Evolutionary conservation across 2,888 invertebrate species (phyloP).

Genomic region (Papilio gigon): DNA sequence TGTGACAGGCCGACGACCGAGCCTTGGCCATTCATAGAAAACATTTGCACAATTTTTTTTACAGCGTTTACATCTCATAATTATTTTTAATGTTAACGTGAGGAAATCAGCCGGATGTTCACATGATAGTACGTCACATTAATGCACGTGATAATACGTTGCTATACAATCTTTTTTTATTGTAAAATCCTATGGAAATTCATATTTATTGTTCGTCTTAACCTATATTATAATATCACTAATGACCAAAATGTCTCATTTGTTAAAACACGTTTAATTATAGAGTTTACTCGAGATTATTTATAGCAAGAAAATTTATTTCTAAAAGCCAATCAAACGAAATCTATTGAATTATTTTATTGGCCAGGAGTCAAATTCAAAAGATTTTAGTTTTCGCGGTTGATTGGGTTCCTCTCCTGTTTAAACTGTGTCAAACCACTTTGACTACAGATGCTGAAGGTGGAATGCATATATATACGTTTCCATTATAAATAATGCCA

Average conservation of each 20-base stretch:
- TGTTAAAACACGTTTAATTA: neutral
- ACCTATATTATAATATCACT: neutral
- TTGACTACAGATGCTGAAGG: too few relatives aligned
- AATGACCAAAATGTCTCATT: neutral
- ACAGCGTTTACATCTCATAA: constrained; percentile 11
- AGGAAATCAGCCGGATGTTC: constrained; percentile 2
- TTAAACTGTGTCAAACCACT: too few relatives aligned
- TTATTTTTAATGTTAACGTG: constrained; percentile 25
- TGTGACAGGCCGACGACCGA: constrained; percentile 9
- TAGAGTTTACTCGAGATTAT: neutral
- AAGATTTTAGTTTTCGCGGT: too few relatives aligned
- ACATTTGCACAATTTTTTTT: constrained; percentile 7
- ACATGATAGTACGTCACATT: constrained; percentile 8
- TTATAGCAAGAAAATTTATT: neutral
- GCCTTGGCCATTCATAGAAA: constrained; percentile 12
- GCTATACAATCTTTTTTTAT: neutral
- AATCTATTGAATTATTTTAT: too few relatives aligned
- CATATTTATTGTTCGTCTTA: neutral
- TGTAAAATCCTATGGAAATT: neutral
- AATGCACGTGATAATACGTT: neutral
- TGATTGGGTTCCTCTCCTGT: too few relatives aligned
- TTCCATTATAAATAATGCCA: too few relatives aligned
- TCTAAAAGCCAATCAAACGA: neutral
- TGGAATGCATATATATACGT: too few relatives aligned
- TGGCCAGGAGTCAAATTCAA: too few relatives aligned